These are phyloP conservation scores for Malacosoma neustria DNA, from an alignment of 2,888 invertebrate genomes.

Conservation along the genomic window DNA sequence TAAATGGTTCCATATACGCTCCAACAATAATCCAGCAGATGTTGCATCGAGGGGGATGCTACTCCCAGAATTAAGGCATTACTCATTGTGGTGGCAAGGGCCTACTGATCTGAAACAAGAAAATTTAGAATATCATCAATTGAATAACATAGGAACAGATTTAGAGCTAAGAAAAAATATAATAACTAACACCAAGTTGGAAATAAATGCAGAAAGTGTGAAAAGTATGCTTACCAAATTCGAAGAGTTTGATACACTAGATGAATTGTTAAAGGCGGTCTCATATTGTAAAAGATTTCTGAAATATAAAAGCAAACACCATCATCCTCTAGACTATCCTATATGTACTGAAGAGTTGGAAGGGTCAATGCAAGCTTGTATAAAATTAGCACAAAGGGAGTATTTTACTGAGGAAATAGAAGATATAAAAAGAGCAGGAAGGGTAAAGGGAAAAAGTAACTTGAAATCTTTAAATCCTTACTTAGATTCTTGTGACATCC, in stretches of 20 bases:
- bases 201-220: too few relatives aligned
- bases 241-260: neutral
- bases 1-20: constrained; percentile 3
- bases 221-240: neutral
- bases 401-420: constrained; percentile 1
- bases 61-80: too few relatives aligned
- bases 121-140: too few relatives aligned
- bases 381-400: neutral
- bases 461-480: constrained; percentile 1
- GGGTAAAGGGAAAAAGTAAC: neutral
- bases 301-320: neutral
- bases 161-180: neutral
- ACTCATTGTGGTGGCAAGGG: too few relatives aligned
- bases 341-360: neutral
- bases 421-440: neutral
- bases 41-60: constrained; percentile 3
- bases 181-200: too few relatives aligned
- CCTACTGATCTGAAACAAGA: too few relatives aligned
- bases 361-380: constrained; percentile 1
- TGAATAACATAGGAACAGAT: neutral
- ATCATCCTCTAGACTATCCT: too few relatives aligned
- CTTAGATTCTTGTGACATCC: neutral
- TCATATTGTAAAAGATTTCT: neutral
- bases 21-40: neutral
- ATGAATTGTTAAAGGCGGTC: constrained; percentile 1